These are phyloP conservation scores for Microtus pennsylvanicus DNA, from an alignment of 2,113 vertebrate species.

Conservation along the genomic window DNA sequence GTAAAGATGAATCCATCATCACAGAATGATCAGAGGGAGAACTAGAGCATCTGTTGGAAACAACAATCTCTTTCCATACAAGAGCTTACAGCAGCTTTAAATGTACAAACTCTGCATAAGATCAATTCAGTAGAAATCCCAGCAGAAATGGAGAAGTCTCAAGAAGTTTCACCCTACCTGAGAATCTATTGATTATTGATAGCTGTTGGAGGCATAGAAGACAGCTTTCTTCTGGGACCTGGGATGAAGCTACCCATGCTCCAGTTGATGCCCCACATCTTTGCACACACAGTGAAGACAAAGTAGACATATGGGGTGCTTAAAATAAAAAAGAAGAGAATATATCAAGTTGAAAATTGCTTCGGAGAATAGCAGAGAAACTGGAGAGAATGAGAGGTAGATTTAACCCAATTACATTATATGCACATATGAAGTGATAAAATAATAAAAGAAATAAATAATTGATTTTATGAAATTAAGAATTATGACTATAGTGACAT, in stretches of 20 bases:
- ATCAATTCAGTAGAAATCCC: not conserved
- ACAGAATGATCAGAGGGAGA: not conserved
- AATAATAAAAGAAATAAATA: not conserved
- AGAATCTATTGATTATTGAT: not conserved
- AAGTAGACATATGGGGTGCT: not conserved
- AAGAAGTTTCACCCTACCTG: not conserved
- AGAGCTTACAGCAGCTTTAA: not conserved
- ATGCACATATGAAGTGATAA: not conserved
- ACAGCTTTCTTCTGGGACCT: not conserved
- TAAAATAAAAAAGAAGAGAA: not conserved
- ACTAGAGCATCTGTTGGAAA: not conserved
- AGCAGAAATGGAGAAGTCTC: not conserved
- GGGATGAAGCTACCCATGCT: not conserved
- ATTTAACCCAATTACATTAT: not conserved
- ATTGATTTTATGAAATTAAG: constrained; percentile 2
- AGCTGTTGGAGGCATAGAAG: not conserved
- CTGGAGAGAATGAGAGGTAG: not conserved
- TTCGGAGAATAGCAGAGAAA: not conserved
- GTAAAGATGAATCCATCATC: not conserved
- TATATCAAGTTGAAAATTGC: not conserved
- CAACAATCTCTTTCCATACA: not conserved
- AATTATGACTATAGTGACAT: not conserved
- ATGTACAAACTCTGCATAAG: not conserved
- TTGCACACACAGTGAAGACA: not conserved
- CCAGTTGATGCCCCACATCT: not conserved